A percentile compares a stretch with the other conserved stretches of the same genome.
Conservation (phyloP, 2,888 invertebrate species). For the Catocala fraxini region DNA sequence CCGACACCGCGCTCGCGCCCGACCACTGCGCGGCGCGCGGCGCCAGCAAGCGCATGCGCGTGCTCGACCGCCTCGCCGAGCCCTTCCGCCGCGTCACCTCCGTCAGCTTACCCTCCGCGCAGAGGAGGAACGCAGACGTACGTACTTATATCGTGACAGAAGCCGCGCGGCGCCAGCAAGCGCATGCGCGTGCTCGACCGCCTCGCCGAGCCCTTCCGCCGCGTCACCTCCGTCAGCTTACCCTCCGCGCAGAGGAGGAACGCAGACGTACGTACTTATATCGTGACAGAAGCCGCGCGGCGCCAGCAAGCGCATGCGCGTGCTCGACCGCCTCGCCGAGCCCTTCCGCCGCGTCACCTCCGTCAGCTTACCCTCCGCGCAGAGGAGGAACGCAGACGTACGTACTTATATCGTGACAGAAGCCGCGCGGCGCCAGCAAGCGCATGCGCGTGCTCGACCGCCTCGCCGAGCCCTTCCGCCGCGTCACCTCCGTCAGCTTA, state of each 20-base stretch:
- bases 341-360: slow-evolving; percentile 55
- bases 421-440: slow-evolving; percentile 52
- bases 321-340: slow-evolving; percentile 68
- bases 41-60: slow-evolving; percentile 65
- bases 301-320: slow-evolving; percentile 65
- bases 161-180: slow-evolving; percentile 52
- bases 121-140: slow-evolving; percentile 62
- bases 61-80: slow-evolving; percentile 68
- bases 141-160: neutral
- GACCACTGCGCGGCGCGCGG: too few species aligned
- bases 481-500: slow-evolving; percentile 41
- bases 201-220: slow-evolving; percentile 63
- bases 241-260: slow-evolving; percentile 48
- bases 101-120: slow-evolving; percentile 38
- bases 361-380: slow-evolving; percentile 38
- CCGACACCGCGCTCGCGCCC: slow-evolving; percentile 26
- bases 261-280: slow-evolving; percentile 56
- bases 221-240: slow-evolving; percentile 41
- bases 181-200: slow-evolving; percentile 70
- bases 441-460: slow-evolving; percentile 70
- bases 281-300: neutral
- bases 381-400: slow-evolving; percentile 62
- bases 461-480: slow-evolving; percentile 63
- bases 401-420: neutral
- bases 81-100: slow-evolving; percentile 55